Conservation (phyloP, 2,113 vertebrate species). For the Esox niger region DNA sequence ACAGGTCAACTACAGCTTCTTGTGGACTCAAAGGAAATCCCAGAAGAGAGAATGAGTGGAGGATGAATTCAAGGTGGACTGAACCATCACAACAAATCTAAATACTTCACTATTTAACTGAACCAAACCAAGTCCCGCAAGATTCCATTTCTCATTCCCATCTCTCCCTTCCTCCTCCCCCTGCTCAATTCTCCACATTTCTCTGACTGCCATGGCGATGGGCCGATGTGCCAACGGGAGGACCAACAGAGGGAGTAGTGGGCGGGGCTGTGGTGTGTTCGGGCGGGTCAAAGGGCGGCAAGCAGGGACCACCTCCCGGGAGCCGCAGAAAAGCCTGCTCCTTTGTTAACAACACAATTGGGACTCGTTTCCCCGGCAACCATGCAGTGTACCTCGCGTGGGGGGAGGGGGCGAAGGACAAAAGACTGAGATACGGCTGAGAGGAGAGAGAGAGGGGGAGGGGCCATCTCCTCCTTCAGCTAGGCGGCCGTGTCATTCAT, state of each 20-base stretch:
- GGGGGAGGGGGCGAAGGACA: constrained; percentile 38
- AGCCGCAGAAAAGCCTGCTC: constrained; percentile 63
- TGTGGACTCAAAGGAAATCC: too few relatives aligned
- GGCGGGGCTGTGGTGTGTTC: constrained; percentile 39
- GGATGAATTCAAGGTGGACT: too few relatives aligned
- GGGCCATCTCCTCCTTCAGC: constrained; percentile 24
- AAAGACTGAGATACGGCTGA: background rate
- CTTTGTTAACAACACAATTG: constrained; percentile 77
- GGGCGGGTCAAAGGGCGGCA: constrained; percentile 70
- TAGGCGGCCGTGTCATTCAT: constrained; percentile 54
- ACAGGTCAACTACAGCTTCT: too few relatives aligned
- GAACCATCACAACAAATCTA: constrained; percentile 35
- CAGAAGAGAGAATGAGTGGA: too few relatives aligned
- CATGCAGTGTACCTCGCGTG: constrained; percentile 52
- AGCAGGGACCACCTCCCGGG: constrained; percentile 71
- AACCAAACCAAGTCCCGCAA: too few relatives aligned
- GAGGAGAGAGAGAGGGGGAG: constrained; percentile 31
- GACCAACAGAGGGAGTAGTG: constrained; percentile 21
- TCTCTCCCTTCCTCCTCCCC: background rate
- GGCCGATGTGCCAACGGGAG: constrained; percentile 60
- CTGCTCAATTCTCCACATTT: constrained; percentile 62
- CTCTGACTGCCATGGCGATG: constrained; percentile 65
- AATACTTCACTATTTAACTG: constrained; percentile 36
- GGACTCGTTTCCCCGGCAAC: constrained; percentile 74
- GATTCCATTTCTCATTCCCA: background rate